Evolutionary conservation across 2,888 invertebrate species (phyloP), one percentile per base, ranked within the genome.

Genomic region (Octonoba sinensis): DNA sequence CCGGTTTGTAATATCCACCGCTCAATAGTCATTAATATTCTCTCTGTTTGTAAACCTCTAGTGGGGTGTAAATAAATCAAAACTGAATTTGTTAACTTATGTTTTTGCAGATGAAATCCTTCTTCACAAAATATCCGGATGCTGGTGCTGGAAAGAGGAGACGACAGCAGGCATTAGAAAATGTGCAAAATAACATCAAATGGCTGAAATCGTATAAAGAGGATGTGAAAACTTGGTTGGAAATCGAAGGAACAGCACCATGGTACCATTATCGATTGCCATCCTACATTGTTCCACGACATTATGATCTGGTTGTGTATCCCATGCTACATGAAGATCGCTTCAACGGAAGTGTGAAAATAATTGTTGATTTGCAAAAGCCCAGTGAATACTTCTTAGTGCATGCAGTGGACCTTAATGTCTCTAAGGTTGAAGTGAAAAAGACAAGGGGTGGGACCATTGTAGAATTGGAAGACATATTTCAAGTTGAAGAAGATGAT

Each of bases 91-190:
- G 27, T 36, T 36, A 11, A 36, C 36, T 36, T 36, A 36, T 11
- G 36, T 51, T 44, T 16, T 47, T 88, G 18, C 87, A 94, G 94
- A 93, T 95, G 91, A 89, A 93, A 86, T 88, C 89, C 0, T 96
- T 96, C 89, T 96, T 96, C 87, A 89, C 88, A 0, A 90, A 92
- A 86, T 92, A 95, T 88, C 95, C 96, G 0, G 93, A 96, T 0
- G 95, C 95, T 0, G 97, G 97, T 0, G 95, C 97, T 1, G 96
- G 96, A 0, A 92, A 91, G 46, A 88, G 91, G 12, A 92, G 92
- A 0, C 91, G 97, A 46, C 90, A 90, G 22, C 92, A 92, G 85
- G 95, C 96, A 0, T 87, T 95, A 0, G 96, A 95, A 88, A 92
- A 90, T 0, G 93, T 96, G 0, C 89, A 91, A 64, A 93, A 92